phyloP scores from a whole-genome alignment of 2,113 vertebrate species.

The Reinhardtius hippoglossoides region DNA sequence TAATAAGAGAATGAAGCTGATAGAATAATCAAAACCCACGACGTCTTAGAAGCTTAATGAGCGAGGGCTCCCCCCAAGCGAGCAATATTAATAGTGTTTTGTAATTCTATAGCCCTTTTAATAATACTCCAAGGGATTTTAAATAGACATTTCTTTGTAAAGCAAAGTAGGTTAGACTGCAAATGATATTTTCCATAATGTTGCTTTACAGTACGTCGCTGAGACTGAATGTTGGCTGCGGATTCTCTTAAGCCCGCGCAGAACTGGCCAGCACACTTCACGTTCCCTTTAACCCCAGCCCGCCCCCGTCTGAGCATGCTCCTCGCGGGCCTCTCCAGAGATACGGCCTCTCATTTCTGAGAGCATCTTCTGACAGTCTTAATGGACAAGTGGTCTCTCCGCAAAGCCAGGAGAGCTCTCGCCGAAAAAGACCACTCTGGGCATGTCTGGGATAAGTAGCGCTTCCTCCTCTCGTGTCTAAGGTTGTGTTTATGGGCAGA shows the following conservation, averaged over 20 bases:
- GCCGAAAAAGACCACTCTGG: slow-evolving; percentile 72
- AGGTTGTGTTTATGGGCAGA: slow-evolving; percentile 55
- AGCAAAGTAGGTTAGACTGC: slow-evolving; percentile 73
- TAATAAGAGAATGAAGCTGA: slow-evolving; percentile 72
- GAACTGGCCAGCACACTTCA: slow-evolving; percentile 12
- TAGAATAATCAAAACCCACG: slow-evolving; percentile 78
- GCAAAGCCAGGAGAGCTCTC: slow-evolving; percentile 58
- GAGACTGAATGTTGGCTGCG: neutral
- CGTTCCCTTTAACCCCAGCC: slow-evolving; percentile 43
- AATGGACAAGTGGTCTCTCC: slow-evolving; percentile 77
- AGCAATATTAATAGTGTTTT: slow-evolving; percentile 78
- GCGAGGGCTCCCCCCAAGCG: slow-evolving; percentile 76
- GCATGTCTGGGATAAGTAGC: slow-evolving; percentile 65
- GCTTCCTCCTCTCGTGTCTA: slow-evolving; percentile 32
- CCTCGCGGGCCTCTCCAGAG: slow-evolving; percentile 59
- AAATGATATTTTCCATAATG: slow-evolving; percentile 64
- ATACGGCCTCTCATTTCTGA: slow-evolving; percentile 64
- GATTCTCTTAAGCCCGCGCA: slow-evolving; percentile 4
- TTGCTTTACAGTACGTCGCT: slow-evolving; percentile 18
- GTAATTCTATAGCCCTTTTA: slow-evolving; percentile 80
- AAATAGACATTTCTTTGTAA: slow-evolving; percentile 74
- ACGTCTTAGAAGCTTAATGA: slow-evolving; percentile 80
- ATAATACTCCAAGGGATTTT: slow-evolving; percentile 77
- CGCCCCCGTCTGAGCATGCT: slow-evolving; percentile 57
- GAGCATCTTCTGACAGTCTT: slow-evolving; percentile 75